Base-by-base conservation (phyloP, 2,888 invertebrate genomes). In the Apamea sordens region DNA sequence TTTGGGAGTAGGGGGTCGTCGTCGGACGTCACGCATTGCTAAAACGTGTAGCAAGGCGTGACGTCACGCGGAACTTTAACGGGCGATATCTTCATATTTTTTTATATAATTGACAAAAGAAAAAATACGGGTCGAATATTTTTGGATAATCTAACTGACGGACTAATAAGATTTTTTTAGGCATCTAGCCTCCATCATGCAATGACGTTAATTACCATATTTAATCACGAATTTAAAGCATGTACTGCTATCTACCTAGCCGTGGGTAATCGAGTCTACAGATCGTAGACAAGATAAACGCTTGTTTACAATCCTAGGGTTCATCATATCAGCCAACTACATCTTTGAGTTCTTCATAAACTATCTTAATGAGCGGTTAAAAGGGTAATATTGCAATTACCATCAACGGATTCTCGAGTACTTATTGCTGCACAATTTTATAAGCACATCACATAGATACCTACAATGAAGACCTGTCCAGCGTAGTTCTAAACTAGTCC, bases 221-320 rank as follows among this genome's bases (percentile, higher is more conserved):
- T 24, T 83, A 61, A 76, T 76, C 65, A 65, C 61, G 32, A 65
- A 80, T 70, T 69, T 56, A 76, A 59, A 83, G 24, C 53, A 61
- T 59, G 28, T 71, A 53, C 63, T 32, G n/a, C 59, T 53, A 32
- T 41, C 32, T 65, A 44, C 41, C 15, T 70, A 59, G 59, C 70
- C n/a, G 24, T 67, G 50, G n/a, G 64, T 53, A 70, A 76, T 82
- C 44, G 24, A 67, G n/a, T 53, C 59, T 28, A 71, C 21, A 53
- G 65, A 76, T 83, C 65, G 61, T 24, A 83, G 41, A 44, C 59
- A 36, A 83, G 56, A 81, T 70, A 82, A 67, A 83, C 53, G 36
- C 44, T 71, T 81, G 44, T 81, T 70, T 77, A 83, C 77, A 77
- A 83, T 71, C 56, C 36, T 67, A 36, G n/a, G 64, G 41, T 67